Conservation (phyloP, 2,888 invertebrate genomes). For the Drepana falcataria region DNA sequence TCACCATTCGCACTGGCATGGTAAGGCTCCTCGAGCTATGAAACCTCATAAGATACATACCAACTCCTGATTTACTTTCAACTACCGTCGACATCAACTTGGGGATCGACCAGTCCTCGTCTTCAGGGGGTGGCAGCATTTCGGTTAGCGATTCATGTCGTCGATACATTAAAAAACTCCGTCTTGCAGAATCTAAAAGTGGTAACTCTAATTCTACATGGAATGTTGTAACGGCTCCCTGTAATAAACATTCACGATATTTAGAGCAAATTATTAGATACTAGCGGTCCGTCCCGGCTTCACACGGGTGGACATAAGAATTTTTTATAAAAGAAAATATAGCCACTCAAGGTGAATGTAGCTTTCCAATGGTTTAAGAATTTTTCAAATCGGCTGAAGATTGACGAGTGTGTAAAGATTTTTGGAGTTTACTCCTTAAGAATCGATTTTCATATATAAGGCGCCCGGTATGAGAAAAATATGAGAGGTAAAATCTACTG, state of each 20-base stretch:
- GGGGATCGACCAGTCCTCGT: slow-evolving; percentile 32
- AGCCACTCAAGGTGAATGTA: too few species aligned
- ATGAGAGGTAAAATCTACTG: too few species aligned
- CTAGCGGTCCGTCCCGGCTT: too few species aligned
- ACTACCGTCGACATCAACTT: slow-evolving; percentile 16
- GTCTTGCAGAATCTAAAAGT: slow-evolving; percentile 64
- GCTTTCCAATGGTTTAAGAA: too few species aligned
- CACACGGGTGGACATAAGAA: too few species aligned
- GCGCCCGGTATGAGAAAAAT: too few species aligned
- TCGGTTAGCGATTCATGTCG: slow-evolving; percentile 51
- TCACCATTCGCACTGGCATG: too few species aligned
- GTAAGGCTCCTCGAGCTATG: background rate
- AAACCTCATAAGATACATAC: slow-evolving; percentile 15
- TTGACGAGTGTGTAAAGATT: too few species aligned
- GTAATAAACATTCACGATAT: slow-evolving; percentile 2
- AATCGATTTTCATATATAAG: too few species aligned
- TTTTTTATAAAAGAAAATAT: too few species aligned
- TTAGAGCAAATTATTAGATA: background rate
- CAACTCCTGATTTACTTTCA: slow-evolving; percentile 29
- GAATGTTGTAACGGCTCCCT: slow-evolving; percentile 62
- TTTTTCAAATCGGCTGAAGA: too few species aligned
- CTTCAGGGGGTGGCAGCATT: slow-evolving; percentile 52
- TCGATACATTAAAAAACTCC: slow-evolving; percentile 57
- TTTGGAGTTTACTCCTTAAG: too few species aligned
- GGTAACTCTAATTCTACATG: slow-evolving; percentile 77